A percentile compares a stretch with the other conserved stretches of the same genome.
phyloP scores from a whole-genome alignment of 2,797 vertebrate species.

The Manis javanica region DNA sequence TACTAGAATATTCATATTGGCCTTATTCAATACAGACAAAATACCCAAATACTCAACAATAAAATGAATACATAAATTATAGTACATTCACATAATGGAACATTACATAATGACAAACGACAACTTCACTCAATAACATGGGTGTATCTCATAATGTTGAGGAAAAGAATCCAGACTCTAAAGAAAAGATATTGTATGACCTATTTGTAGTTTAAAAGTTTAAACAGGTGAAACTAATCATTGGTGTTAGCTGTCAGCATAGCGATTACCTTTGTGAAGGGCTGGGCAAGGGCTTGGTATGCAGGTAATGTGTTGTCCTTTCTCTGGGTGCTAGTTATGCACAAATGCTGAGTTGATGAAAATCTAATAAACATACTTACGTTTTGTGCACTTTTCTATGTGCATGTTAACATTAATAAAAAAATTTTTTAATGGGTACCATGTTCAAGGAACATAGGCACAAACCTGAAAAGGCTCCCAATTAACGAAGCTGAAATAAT shows the following conservation, averaged over 20 bases:
- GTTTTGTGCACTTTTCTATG: background rate
- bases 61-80: background rate
- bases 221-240: background rate
- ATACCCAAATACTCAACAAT: background rate
- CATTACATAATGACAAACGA: background rate
- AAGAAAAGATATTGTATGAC: background rate
- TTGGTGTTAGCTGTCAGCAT: background rate
- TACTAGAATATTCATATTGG: background rate
- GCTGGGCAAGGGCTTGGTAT: background rate
- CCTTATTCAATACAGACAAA: background rate
- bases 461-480: background rate
- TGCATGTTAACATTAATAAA: background rate
- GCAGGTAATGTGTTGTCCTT: background rate
- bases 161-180: background rate
- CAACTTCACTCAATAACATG: background rate
- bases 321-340: background rate
- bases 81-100: background rate
- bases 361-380: background rate
- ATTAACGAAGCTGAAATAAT: background rate
- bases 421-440: background rate
- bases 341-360: background rate
- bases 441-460: background rate
- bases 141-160: background rate
- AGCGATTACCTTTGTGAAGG: background rate
- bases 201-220: background rate